Conservation (phyloP, 2,888 invertebrate species). For the Hyles lineata region DNA sequence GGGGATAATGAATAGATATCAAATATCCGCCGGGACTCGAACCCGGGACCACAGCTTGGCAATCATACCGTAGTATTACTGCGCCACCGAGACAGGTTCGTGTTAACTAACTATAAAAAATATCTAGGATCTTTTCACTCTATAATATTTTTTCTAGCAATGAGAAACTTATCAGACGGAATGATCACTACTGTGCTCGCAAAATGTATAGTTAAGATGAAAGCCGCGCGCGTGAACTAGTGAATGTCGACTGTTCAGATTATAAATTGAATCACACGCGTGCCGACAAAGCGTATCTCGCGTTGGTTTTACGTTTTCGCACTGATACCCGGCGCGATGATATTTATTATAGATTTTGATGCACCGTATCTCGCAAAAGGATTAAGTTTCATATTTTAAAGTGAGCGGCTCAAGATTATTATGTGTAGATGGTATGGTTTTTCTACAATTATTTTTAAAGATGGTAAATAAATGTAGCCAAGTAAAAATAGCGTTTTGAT, state of each 20-base stretch:
- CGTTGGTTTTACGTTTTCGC: constrained; percentile 13
- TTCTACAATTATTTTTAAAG: background rate
- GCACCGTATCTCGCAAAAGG: background rate
- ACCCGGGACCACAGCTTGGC: too few relatives aligned
- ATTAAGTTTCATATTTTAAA: background rate
- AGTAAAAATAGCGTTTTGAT: too few relatives aligned
- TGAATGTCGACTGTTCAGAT: background rate
- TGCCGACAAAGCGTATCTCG: constrained; percentile 14
- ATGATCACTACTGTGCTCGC: background rate
- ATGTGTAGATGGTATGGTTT: background rate
- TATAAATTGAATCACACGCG: constrained; percentile 18
- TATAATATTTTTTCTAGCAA: too few relatives aligned
- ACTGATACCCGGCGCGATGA: background rate
- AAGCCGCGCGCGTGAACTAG: constrained; percentile 5
- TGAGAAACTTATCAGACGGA: background rate
- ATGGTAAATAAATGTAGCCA: too few relatives aligned
- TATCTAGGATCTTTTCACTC: too few relatives aligned
- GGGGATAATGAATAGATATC: too few relatives aligned
- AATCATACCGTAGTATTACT: too few relatives aligned
- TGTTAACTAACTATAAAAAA: too few relatives aligned
- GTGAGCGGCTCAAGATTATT: background rate
- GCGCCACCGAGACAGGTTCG: too few relatives aligned
- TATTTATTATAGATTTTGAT: constrained; percentile 21
- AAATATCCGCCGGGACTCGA: too few relatives aligned
- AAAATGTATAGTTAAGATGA: background rate